A percentile compares a stretch with the other conserved stretches of the same genome.
These are phyloP conservation scores for Lordiphosa clarofinis DNA, from an alignment of 1,140 invertebrate genomes.

Conservation along the genomic window DNA sequence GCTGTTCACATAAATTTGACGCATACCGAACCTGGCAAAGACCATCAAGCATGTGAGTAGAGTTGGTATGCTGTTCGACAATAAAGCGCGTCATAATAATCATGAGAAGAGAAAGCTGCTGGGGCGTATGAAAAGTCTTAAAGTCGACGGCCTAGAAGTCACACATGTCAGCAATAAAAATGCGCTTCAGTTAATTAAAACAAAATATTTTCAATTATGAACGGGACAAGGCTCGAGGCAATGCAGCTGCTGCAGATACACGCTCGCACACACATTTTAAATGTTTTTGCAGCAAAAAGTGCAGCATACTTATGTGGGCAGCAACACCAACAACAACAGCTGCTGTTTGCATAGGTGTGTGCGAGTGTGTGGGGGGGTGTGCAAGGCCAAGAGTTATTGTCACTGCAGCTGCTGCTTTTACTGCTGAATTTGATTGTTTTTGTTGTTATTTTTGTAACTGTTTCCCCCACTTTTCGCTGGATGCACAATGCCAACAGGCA, in stretches of 20 bases:
- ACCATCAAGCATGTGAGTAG: not conserved
- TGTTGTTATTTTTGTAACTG: not conserved
- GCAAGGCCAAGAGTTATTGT: not conserved
- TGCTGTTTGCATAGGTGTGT: constrained; percentile 9
- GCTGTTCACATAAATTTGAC: constrained; percentile 73
- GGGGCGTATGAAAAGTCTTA: constrained; percentile 20
- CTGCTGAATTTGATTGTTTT: not conserved
- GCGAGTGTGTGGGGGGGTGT: too few relatives aligned
- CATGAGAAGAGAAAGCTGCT: constrained; percentile 39
- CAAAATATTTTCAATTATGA: constrained; percentile 75
- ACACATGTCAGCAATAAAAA: constrained; percentile 47
- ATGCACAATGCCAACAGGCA: too few relatives aligned
- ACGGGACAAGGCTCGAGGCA: not conserved
- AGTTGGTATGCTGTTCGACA: constrained; percentile 58
- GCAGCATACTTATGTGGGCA: constrained; percentile 12
- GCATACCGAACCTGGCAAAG: constrained; percentile 28
- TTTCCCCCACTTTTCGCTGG: too few relatives aligned
- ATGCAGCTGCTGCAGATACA: constrained; percentile 66
- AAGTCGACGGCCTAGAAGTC: constrained; percentile 27
- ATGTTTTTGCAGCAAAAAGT: not conserved
- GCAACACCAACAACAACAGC: constrained; percentile 31
- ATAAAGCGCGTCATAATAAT: constrained; percentile 72
- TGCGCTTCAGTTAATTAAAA: constrained; percentile 55
- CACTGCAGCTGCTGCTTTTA: not conserved
- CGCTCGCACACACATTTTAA: constrained; percentile 3